Percentiles rank a stretch among this genome's conserved stretches.
Conservation (phyloP, 2,797 vertebrate species). For the Sebastes matsubarae region DNA sequence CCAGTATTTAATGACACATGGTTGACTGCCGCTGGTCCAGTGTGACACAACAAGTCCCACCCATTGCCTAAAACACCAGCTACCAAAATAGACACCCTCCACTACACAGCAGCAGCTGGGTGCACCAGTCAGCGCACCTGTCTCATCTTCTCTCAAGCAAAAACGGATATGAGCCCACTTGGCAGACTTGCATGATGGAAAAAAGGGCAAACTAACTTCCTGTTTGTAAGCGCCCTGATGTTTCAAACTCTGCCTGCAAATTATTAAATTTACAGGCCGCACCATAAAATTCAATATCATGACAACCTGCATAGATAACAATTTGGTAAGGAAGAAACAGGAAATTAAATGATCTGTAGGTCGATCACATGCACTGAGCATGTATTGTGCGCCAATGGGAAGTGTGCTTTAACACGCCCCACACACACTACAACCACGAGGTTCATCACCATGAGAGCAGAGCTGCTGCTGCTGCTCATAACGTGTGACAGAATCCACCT, state of each 20-base stretch:
- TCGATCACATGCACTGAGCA: constrained; percentile 10
- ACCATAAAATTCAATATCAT: neutral
- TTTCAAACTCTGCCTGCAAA: neutral
- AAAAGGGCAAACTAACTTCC: neutral
- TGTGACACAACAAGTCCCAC: constrained; percentile 64
- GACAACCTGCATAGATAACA: accelerated
- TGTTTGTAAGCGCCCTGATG: neutral
- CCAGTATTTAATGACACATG: constrained; percentile 6
- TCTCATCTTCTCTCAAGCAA: constrained; percentile 67
- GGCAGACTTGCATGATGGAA: neutral
- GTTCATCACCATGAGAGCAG: constrained; percentile 52
- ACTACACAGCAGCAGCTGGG: constrained; percentile 76
- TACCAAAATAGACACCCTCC: constrained; percentile 82
- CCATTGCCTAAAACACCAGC: constrained; percentile 59
- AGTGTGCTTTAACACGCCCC: constrained; percentile 63
- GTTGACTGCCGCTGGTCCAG: constrained; percentile 8
- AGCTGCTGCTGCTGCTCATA: neutral
- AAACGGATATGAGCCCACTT: constrained; percentile 50
- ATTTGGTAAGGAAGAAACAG: neutral
- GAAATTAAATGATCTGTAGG: neutral
- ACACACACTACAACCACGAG: constrained; percentile 76
- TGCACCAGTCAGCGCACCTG: constrained; percentile 76
- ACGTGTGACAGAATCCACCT: constrained; percentile 6
- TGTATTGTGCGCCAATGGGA: constrained; percentile 55
- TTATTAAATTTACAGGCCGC: neutral